Conservation (phyloP, 2,797 vertebrate species). For the Martes flavigula region DNA sequence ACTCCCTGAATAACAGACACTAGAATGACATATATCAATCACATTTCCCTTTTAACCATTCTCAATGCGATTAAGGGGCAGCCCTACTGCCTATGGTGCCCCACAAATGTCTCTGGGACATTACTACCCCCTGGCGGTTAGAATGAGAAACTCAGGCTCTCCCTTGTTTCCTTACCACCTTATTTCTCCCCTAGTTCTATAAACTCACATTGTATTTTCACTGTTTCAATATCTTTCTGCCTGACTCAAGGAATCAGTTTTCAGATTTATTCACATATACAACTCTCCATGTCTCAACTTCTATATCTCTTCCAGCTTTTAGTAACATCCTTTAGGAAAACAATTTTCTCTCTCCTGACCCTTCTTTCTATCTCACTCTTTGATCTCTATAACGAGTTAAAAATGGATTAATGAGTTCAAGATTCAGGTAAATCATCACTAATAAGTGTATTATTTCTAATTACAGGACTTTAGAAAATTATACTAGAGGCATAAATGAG, state of each 20-base stretch:
- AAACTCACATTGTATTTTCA: not conserved
- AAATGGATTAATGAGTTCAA: not conserved
- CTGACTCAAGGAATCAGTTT: not conserved
- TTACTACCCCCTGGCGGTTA: not conserved
- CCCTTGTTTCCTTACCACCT: not conserved
- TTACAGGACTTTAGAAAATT: not conserved
- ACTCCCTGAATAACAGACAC: not conserved
- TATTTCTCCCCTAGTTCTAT: not conserved
- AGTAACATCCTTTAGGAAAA: constrained; percentile 10
- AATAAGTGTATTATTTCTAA: not conserved
- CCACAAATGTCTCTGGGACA: not conserved
- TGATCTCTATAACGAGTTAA: not conserved
- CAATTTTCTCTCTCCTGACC: not conserved
- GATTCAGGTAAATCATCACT: not conserved
- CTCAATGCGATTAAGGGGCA: not conserved
- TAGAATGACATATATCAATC: not conserved
- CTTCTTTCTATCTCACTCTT: not conserved
- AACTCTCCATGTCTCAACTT: not conserved
- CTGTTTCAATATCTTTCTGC: not conserved
- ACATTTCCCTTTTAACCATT: not conserved
- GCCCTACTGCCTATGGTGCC: not conserved
- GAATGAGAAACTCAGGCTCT: not conserved
- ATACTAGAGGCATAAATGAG: not conserved
- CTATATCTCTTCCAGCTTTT: not conserved
- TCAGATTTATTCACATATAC: not conserved